phyloP scores from a whole-genome alignment of 1,140 invertebrate genomes.

The Theocolax elegans region DNA sequence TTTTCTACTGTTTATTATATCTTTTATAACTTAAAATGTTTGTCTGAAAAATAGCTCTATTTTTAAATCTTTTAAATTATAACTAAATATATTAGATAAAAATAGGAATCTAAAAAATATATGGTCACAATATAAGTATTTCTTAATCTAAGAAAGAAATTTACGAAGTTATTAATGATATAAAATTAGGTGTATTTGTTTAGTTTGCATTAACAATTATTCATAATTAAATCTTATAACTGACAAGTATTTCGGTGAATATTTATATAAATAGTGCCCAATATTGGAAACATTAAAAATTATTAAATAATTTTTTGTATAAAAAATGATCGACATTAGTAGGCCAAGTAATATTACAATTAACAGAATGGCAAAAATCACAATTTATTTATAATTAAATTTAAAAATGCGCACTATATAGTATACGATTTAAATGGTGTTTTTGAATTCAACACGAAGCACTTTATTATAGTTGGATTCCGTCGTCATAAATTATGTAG shows the following conservation, averaged over 20 bases:
- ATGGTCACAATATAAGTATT: no score
- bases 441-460: slow-evolving; percentile 28
- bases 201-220: slow-evolving; percentile 31
- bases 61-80: no score
- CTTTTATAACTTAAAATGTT: no score
- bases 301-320: slow-evolving; percentile 19
- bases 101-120: no score
- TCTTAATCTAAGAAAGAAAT: no score
- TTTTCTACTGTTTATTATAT: no score
- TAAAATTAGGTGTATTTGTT: slow-evolving; percentile 37
- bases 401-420: slow-evolving; percentile 20
- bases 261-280: slow-evolving; percentile 18
- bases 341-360: slow-evolving; percentile 1
- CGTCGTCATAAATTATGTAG: slow-evolving; percentile 34
- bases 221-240: slow-evolving; percentile 31
- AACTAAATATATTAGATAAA: no score
- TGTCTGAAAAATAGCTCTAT: no score
- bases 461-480: slow-evolving; percentile 29
- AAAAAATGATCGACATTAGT: slow-evolving; percentile 17
- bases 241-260: not conserved
- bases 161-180: slow-evolving; percentile 12
- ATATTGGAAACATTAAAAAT: slow-evolving; percentile 16
- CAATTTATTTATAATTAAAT: slow-evolving; percentile 20
- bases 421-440: slow-evolving; percentile 34
- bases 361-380: slow-evolving; percentile 5